phyloP scores from a whole-genome alignment of 2,797 vertebrate species.

The Fratercula arctica region DNA sequence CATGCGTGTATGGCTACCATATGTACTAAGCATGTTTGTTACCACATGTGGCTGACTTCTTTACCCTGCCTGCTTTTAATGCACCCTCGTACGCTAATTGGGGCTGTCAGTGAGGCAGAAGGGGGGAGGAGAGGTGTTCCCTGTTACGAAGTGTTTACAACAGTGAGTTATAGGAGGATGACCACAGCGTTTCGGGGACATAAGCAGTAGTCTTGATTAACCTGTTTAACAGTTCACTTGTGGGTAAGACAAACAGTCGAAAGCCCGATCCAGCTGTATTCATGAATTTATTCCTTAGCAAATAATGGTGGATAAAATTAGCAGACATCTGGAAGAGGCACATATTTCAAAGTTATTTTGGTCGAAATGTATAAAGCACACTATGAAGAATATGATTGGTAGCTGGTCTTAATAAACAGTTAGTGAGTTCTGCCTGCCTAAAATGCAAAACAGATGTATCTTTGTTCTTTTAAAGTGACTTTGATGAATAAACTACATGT shows the following conservation, averaged over 20 bases:
- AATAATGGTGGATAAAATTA: conserved; percentile 80
- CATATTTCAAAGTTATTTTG: conserved; percentile 80
- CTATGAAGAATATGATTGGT: conserved; percentile 82
- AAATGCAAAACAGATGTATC: conserved; percentile 87
- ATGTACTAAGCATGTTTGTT: conserved; percentile 33
- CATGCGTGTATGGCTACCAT: neutral
- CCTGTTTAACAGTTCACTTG: conserved; percentile 44
- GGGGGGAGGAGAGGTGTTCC: neutral
- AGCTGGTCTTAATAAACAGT: conserved; percentile 86
- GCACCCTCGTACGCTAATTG: neutral
- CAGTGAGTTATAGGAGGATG: neutral
- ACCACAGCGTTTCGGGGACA: neutral
- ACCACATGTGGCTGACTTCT: neutral
- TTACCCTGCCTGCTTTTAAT: conserved; percentile 4
- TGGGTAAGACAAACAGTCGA: conserved; percentile 37
- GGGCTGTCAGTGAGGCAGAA: conserved; percentile 10
- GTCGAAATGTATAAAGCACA: conserved; percentile 79
- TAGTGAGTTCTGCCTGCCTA: conserved; percentile 79
- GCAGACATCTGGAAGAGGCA: conserved; percentile 80
- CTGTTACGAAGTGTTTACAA: conserved; percentile 7
- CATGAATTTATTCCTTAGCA: conserved; percentile 69
- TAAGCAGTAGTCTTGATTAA: conserved; percentile 43
- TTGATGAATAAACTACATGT: conserved; percentile 86
- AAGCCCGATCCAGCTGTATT: conserved; percentile 46
- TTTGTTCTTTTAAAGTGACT: conserved; percentile 86